A percentile compares a stretch with the other conserved stretches of the same genome.
phyloP scores from a whole-genome alignment of 2,797 vertebrate species.

The Denticeps clupeoides region DNA sequence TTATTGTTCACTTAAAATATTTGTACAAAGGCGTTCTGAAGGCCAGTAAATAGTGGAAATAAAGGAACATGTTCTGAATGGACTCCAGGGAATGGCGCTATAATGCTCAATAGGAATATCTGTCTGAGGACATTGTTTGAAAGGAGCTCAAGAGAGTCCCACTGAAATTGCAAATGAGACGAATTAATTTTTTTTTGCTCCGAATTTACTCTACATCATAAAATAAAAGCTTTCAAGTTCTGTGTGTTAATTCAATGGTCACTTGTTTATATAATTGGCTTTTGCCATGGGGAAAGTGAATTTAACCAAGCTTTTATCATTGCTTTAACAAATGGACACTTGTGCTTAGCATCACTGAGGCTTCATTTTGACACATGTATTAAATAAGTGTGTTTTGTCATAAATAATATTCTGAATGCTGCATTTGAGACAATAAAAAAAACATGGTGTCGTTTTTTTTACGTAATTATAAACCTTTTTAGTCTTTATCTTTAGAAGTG shows the following conservation, averaged over 20 bases:
- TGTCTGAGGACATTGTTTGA: slow-evolving; percentile 41
- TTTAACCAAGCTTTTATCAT: slow-evolving; percentile 54
- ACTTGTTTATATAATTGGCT: slow-evolving; percentile 58
- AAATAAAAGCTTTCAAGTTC: slow-evolving; percentile 61
- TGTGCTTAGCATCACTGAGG: slow-evolving; percentile 43
- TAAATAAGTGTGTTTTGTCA: slow-evolving; percentile 37
- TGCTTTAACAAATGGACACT: slow-evolving; percentile 49
- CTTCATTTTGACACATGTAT: slow-evolving; percentile 49
- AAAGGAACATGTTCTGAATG: slow-evolving; percentile 38
- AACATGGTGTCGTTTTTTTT: slow-evolving; percentile 13
- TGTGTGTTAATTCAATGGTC: slow-evolving; percentile 59
- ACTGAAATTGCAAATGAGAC: slow-evolving; percentile 52
- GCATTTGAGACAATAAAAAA: slow-evolving; percentile 33
- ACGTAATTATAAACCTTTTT: neutral
- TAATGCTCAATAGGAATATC: slow-evolving; percentile 15
- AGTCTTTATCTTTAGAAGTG: no score
- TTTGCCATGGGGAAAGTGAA: slow-evolving; percentile 44
- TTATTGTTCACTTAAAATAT: slow-evolving; percentile 32
- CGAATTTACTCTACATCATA: slow-evolving; percentile 51
- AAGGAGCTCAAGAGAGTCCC: slow-evolving; percentile 36
- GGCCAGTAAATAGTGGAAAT: slow-evolving; percentile 31
- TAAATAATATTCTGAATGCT: slow-evolving; percentile 35
- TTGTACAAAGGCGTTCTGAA: slow-evolving; percentile 24
- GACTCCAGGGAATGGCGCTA: slow-evolving; percentile 15
- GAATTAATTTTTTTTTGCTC: slow-evolving; percentile 44